Conservation (phyloP, 1,140 invertebrate genomes). For the Drosophila kepulauana region DNA sequence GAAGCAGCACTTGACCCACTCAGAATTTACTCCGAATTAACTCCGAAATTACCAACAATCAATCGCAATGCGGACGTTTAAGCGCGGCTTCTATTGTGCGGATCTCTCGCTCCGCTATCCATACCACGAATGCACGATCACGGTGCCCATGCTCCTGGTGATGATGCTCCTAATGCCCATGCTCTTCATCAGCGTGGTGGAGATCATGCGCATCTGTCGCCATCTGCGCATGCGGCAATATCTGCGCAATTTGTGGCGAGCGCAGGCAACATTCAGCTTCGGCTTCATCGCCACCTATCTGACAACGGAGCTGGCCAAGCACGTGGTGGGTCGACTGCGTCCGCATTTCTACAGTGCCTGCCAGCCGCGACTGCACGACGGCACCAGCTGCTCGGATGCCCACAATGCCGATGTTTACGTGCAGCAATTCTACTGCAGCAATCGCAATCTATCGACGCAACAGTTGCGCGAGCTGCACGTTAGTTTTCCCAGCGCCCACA, state of each 20-base stretch:
- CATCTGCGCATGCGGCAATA: slow-evolving; percentile 72
- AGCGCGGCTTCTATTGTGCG: slow-evolving; percentile 77
- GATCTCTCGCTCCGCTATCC: slow-evolving; percentile 76
- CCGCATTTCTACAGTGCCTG: slow-evolving; percentile 86
- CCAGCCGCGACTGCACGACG: slow-evolving; percentile 86
- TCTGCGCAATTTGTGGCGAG: slow-evolving; percentile 70
- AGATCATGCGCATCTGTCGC: slow-evolving; percentile 76
- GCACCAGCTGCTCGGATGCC: slow-evolving; percentile 86
- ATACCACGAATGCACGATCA: slow-evolving; percentile 77
- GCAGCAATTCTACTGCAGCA: slow-evolving; percentile 88
- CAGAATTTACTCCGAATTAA: background rate
- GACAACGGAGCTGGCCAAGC: slow-evolving; percentile 77
- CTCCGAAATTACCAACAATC: background rate
- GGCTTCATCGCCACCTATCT: slow-evolving; percentile 81
- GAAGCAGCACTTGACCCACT: no score
- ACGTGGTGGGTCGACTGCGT: slow-evolving; percentile 70
- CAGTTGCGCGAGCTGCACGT: slow-evolving; percentile 90
- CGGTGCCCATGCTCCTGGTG: slow-evolving; percentile 77
- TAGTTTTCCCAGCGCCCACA: slow-evolving; percentile 93
- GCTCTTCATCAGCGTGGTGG: slow-evolving; percentile 77
- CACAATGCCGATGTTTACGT: slow-evolving; percentile 88
- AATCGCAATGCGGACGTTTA: slow-evolving; percentile 71
- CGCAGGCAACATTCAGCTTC: slow-evolving; percentile 74
- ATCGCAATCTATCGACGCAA: slow-evolving; percentile 86
- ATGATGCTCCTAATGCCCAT: slow-evolving; percentile 77